Base-by-base conservation (phyloP, 2,888 invertebrate species). In the Torymus tubicola region DNA sequence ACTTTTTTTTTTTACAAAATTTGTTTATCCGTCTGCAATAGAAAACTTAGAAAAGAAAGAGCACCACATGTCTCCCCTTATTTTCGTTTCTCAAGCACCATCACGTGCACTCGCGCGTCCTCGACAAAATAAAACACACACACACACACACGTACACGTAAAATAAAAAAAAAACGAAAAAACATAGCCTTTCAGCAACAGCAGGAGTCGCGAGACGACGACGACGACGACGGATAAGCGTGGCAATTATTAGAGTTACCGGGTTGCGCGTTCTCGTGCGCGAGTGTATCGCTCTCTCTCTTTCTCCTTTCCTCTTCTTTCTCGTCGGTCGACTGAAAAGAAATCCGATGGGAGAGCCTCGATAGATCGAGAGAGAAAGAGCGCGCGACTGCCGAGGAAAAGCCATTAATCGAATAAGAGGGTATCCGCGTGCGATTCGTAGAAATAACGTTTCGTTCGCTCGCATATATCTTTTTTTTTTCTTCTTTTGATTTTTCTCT, bases 241-340 rank as follows among this genome's bases (percentile, higher is more conserved):
- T 85, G 86, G 85, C 88, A 87, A 88, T 88, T 88, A 88, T 88
- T 84, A 86, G 85, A 88, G 87, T 88, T 88, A 86, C 85, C 84
- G 83, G 86, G 42, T 5, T 5, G 42, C 10, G 42, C 5, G 42
- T 8, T 42, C 42, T 42, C 83, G 24, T 55, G 24, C 53, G 85
- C 53, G 85, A 85, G 85, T 86, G 85, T 88, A 87, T 88, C 86
- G 87, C 87, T 87, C 42, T 42, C 42, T 42, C 42, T 42, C 42
- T 42, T 8, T 42, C 42, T 42, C 8, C 42, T 42, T 42, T 8
- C 8, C 42, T 42, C 42, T 8, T 42, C 42, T 8, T 42, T 42
- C 42, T 42, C 86, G 86, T 86, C 87, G 86, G 83, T 84, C 84
- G 85, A 84, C 80, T 85, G 85, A 86, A 85, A 87, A 88, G 86